A percentile compares a stretch with the other conserved stretches of the same genome.
Conservation (phyloP, 2,113 vertebrate genomes). For the Leucosticte australis region DNA sequence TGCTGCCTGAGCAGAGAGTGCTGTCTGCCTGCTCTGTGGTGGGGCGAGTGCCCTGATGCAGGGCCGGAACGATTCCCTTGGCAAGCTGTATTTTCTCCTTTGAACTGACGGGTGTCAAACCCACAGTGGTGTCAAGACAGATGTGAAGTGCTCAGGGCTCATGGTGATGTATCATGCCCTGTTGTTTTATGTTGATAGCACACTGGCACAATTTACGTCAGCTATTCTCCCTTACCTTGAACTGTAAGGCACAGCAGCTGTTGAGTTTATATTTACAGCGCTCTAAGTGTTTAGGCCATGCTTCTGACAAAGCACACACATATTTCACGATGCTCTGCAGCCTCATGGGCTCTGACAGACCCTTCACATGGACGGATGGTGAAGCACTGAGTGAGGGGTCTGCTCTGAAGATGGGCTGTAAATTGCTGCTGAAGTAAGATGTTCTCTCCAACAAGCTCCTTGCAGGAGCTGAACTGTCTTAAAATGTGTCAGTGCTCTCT, state of each 20-base stretch:
- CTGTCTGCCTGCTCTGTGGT: background rate
- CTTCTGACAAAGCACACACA: constrained; percentile 44
- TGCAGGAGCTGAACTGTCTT: background rate
- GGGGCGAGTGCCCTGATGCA: background rate
- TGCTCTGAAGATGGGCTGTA: background rate
- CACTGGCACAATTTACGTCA: constrained; percentile 45
- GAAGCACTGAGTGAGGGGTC: background rate
- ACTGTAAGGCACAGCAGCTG: constrained; percentile 52
- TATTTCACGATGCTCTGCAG: constrained; percentile 40
- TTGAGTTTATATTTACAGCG: constrained; percentile 56
- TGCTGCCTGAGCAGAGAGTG: background rate
- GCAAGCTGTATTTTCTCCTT: constrained; percentile 61
- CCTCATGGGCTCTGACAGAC: background rate
- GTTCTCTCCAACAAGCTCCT: background rate
- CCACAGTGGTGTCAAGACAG: constrained; percentile 50
- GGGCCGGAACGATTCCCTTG: background rate
- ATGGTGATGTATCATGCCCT: constrained; percentile 14
- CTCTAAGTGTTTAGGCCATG: constrained; percentile 57
- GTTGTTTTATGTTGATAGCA: constrained; percentile 61
- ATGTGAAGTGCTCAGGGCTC: constrained; percentile 38
- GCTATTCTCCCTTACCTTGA: constrained; percentile 66
- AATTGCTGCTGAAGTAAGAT: background rate
- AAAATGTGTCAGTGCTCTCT: background rate
- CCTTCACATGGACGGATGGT: background rate
- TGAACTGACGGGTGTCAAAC: constrained; percentile 61